Base-by-base conservation (phyloP, 2,113 vertebrate genomes). In the Pyrgilauda ruficollis region DNA sequence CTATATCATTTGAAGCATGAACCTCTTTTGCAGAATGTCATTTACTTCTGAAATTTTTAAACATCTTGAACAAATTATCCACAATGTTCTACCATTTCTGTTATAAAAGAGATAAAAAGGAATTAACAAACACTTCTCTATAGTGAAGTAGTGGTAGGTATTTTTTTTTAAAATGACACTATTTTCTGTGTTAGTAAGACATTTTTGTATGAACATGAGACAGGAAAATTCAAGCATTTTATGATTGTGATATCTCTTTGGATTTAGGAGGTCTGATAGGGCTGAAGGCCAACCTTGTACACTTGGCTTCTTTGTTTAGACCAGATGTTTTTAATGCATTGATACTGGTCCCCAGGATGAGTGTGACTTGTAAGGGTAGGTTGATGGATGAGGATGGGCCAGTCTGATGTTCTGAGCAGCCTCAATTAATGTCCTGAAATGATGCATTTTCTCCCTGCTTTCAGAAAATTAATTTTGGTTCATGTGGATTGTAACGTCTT, bases 401-500 rank as follows among this genome's bases (percentile, higher is more conserved):
- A 56, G 61, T 76, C 74, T 91, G 49, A 73, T 85, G 68, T 88
- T 90, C 72, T 93, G 27, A 91, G 84, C 72, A 5, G 11, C 81
- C 72, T 93, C 76, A 66, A 15, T 84, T 84, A 64, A 46, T 80
- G 82, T 92, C 75, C 75, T 95, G 84, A 90, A 96, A 83, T 92
- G 63, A 91, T 94, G 35, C 63, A 70, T 94, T 91, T 96, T 95
- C 82, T 96, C 88, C 61, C 93, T 90, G 61, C 88, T 93, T 90
- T 92, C 90, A 86, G 96, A 93, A 96, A 91, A 80, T 80, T 91
- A 80, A 63, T 88, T 89, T 95, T 93, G 82, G n/a, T 93, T 95
- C 76, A 49, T 72, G 56, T 94, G 88, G 69, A 89, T 72, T 94
- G 23, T 94, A 88, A 90, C 6, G 3, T 67, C 91, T 90, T 92